Base-by-base conservation (phyloP, 2,113 vertebrate species). In the Callopanchax toddi region DNA sequence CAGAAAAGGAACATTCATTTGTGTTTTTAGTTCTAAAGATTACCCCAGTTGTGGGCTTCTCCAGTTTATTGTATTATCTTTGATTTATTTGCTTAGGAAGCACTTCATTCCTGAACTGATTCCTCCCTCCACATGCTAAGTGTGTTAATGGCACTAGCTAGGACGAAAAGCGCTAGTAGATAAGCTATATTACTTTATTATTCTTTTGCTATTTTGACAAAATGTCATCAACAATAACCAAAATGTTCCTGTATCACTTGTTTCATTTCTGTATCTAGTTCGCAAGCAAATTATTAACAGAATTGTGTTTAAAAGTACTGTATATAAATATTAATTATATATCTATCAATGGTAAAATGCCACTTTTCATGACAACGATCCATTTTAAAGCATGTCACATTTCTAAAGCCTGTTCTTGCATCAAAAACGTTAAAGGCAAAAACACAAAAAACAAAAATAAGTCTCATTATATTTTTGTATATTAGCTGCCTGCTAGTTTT, bases 1-100 rank as follows among this genome's bases (percentile, higher is more conserved):
- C 92, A 95, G 95, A 96, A 90, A 96, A 95, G 95, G 89, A 97
- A 94, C 94, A 94, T 95, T 94, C 89, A 92, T 94, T 84, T 87
- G 62, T 74, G 70, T 73, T 61, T 72, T 68, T 9, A 32, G 67
- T 74, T 68, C 63, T 50, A 63, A 79, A 72, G 60, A 45, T 91
- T 87, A 92, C 90, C 83, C 92, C 88, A 92, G 36, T 46, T 85
- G 85, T 92, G 91, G 82, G 93, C 92, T 93, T 95, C 93, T 94
- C 90, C 93, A 89, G 92, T 94, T 93, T 92, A 94, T 93, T 89
- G n/a, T 44, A 18, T 44, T 52, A 34, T 11, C 10, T 52, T 20
- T 91, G 86, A 15, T 16, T 42, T 42, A 15, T 42, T 93, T 93
- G 92, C 91, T 82, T 84, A 65, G 68, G 74, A 81, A 80, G 74